Percentiles rank a stretch among this genome's conserved stretches.
These are phyloP conservation scores for Drosophila sp. DNA, from an alignment of 1,140 invertebrate genomes.

Conservation along the genomic window DNA sequence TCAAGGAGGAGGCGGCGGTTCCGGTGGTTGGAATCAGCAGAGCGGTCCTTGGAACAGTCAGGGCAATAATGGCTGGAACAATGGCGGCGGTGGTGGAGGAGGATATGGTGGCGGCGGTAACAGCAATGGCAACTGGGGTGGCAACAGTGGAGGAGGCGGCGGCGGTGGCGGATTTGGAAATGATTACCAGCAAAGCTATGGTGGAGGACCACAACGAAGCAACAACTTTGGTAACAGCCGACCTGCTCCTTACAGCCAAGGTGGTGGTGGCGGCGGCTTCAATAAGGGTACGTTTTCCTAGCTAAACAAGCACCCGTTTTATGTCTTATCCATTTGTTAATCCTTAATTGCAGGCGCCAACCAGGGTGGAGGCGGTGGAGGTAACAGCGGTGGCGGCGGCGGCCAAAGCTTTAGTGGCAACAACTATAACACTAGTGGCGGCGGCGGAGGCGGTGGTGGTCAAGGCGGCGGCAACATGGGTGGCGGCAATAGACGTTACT, in stretches of 20 bases:
- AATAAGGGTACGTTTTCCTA: constrained; percentile 62
- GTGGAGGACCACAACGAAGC: constrained; percentile 88
- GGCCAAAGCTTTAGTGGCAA: constrained; percentile 67
- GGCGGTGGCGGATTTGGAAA: constrained; percentile 88
- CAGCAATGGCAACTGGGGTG: constrained; percentile 52
- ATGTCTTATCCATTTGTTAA: background rate
- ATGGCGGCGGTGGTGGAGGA: constrained; percentile 73
- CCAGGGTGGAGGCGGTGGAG: constrained; percentile 61
- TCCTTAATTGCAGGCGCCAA: constrained; percentile 61
- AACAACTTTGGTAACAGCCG: constrained; percentile 86
- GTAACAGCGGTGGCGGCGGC: constrained; percentile 38
- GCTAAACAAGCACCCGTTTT: background rate
- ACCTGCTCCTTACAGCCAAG: constrained; percentile 84
- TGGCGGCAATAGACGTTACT: constrained; percentile 80
- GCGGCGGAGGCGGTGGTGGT: constrained; percentile 43
- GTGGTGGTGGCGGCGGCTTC: constrained; percentile 61
- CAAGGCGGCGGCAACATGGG: constrained; percentile 79
- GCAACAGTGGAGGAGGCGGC: constrained; percentile 83
- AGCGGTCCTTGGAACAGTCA: constrained; percentile 73
- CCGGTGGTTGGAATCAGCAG: constrained; percentile 73
- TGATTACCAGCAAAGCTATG: constrained; percentile 90
- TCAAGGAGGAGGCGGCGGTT: constrained; percentile 35
- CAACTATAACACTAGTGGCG: constrained; percentile 59
- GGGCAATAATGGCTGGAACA: constrained; percentile 79
- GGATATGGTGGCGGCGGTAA: constrained; percentile 51